A percentile compares a stretch with the other conserved stretches of the same genome.
phyloP scores from a whole-genome alignment of 37 sponge, comb jelly and placozoan species.

The Ianthella basta region DNA sequence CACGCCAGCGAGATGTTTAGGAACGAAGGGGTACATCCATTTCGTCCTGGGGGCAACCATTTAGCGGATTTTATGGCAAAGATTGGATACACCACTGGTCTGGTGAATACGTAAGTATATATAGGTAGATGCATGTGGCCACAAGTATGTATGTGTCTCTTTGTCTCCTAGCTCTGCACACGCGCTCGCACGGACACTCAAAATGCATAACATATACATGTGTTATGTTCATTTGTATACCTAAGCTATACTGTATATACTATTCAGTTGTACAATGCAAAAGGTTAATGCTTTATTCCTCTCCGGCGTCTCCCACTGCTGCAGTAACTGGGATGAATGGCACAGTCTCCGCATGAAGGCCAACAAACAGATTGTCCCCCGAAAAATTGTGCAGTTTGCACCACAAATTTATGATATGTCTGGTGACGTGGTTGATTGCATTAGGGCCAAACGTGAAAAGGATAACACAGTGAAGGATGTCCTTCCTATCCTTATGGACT shows the following conservation, averaged over 20 bases:
- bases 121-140: background rate
- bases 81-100: background rate
- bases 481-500: background rate
- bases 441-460: conserved; percentile 1
- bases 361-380: conserved; percentile 18
- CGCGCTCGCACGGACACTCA: background rate
- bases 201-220: no score
- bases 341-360: conserved; percentile 2
- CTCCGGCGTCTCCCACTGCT: no score
- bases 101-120: background rate
- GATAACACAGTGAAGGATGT: background rate
- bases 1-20: background rate
- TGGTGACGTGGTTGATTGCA: background rate
- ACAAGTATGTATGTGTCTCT: no score
- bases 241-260: no score
- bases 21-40: background rate
- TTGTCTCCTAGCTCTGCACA: no score
- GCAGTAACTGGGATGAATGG: conserved; percentile 33
- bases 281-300: no score
- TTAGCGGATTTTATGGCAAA: background rate
- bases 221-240: no score
- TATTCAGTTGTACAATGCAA: no score
- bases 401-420: conserved; percentile 11
- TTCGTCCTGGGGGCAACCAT: background rate
- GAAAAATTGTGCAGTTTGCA: conserved; percentile 7